These are phyloP conservation scores for Tanypteryx hageni DNA, from an alignment of 2,888 invertebrate genomes.

Conservation along the genomic window DNA sequence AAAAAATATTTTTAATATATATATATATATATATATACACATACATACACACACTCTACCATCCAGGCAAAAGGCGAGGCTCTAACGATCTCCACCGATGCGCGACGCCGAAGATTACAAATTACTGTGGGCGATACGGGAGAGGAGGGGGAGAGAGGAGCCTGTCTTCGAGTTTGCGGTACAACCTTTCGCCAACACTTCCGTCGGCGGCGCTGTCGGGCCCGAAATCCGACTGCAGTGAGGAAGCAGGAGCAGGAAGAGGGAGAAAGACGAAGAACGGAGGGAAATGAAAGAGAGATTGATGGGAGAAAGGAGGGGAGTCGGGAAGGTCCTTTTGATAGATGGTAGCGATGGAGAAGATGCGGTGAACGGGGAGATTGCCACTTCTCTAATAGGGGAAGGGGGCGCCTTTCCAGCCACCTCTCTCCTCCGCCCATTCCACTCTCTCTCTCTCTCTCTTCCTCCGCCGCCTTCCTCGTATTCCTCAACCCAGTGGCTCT, in stretches of 20 bases:
- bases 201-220: too few relatives aligned
- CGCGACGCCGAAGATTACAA: too few relatives aligned
- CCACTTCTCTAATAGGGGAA: conserved; percentile 1
- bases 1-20: too few relatives aligned
- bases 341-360: conserved; percentile 17
- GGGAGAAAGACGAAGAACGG: background rate
- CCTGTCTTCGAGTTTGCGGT: too few relatives aligned
- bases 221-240: background rate
- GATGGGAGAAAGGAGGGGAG: background rate
- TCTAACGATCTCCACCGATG: too few relatives aligned
- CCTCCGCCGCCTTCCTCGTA: background rate
- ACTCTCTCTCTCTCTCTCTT: background rate
- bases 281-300: background rate
- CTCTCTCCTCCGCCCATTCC: background rate
- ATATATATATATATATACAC: too few relatives aligned
- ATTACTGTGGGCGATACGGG: too few relatives aligned
- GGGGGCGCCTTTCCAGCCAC: background rate
- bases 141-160: too few relatives aligned
- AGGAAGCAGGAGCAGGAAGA: background rate
- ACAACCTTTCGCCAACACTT: too few relatives aligned
- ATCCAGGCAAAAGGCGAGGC: too few relatives aligned
- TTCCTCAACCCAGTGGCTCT: background rate
- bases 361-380: background rate
- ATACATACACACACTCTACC: too few relatives aligned
- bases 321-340: background rate